A percentile compares a stretch with the other conserved stretches of the same genome.
Conservation (phyloP, 2,797 vertebrate genomes). For the Antennarius maculatus region DNA sequence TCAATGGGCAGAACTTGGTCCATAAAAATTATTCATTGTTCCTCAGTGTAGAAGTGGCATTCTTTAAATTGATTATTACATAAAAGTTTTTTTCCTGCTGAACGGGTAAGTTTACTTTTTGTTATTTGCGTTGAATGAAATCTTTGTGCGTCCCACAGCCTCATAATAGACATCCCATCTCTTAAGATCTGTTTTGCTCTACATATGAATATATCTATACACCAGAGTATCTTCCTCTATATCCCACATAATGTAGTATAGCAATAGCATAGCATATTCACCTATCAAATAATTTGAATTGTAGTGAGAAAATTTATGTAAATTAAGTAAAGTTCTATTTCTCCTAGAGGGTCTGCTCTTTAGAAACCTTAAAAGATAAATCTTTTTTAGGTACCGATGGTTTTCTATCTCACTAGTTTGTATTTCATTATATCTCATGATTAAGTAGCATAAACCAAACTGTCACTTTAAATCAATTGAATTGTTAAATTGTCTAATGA, state of each 20-base stretch:
- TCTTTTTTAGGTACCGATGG: not conserved
- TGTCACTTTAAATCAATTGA: not conserved
- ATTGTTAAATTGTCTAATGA: slow-evolving; percentile 1
- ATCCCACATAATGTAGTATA: not conserved
- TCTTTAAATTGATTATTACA: not conserved
- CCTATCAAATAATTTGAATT: not conserved
- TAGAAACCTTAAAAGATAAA: not conserved
- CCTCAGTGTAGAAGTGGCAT: not conserved
- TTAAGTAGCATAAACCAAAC: not conserved
- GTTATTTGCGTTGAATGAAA: not conserved
- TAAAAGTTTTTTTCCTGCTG: not conserved
- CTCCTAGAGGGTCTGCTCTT: not conserved
- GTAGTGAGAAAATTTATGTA: not conserved
- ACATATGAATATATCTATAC: not conserved
- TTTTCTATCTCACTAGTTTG: not conserved
- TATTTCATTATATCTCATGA: not conserved
- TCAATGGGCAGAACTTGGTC: slow-evolving; percentile 22
- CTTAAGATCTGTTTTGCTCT: not conserved
- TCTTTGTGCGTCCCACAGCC: not conserved
- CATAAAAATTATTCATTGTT: slow-evolving; percentile 10
- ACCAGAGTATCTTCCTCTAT: not conserved
- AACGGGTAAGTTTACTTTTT: not conserved
- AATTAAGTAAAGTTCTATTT: not conserved
- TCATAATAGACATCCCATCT: not conserved
- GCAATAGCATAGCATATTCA: not conserved